These are phyloP conservation scores for Bombus difficillimus DNA, from an alignment of 1,140 invertebrate species.

Conservation along the genomic window DNA sequence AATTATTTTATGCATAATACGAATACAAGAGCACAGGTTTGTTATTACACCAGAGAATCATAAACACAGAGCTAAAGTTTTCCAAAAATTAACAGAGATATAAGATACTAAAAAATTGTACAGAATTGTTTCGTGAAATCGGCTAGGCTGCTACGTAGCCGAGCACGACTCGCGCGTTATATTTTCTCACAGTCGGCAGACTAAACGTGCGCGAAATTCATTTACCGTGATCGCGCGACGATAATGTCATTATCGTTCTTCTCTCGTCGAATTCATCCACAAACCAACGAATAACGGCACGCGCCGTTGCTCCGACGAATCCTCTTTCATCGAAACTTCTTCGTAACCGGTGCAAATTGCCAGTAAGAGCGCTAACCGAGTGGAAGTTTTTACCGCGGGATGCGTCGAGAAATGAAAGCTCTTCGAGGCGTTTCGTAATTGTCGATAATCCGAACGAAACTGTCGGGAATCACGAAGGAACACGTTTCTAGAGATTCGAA, in stretches of 20 bases:
- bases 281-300: background rate
- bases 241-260: background rate
- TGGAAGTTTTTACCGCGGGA: background rate
- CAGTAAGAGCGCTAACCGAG: background rate
- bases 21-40: too few species aligned
- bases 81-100: too few species aligned
- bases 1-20: too few species aligned
- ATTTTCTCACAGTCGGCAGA: background rate
- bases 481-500: slow-evolving; percentile 4
- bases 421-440: background rate
- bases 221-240: too few species aligned
- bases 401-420: background rate
- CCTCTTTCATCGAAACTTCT: background rate
- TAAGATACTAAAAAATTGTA: too few species aligned
- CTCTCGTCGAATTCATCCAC: background rate
- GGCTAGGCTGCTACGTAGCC: too few species aligned
- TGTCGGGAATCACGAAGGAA: background rate
- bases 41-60: too few species aligned
- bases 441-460: background rate
- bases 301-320: background rate
- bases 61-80: too few species aligned
- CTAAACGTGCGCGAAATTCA: background rate
- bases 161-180: background rate
- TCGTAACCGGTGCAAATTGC: background rate
- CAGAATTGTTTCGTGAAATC: too few species aligned